Percentiles rank a stretch among this genome's conserved stretches.
These are phyloP conservation scores for Rynchops niger DNA, from an alignment of 2,113 vertebrate genomes.

Conservation along the genomic window DNA sequence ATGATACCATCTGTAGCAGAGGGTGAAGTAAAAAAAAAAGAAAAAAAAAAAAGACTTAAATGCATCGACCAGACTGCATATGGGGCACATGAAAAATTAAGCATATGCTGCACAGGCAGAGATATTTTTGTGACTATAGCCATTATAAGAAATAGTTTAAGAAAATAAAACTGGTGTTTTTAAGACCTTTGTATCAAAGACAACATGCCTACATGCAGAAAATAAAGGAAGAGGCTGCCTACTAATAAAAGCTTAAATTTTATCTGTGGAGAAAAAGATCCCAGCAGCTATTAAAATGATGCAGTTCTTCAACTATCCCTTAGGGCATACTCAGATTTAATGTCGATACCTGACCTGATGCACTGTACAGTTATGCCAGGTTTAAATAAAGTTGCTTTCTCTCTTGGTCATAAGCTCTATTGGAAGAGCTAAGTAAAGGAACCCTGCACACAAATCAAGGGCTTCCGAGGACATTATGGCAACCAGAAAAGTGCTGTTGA, in stretches of 20 bases:
- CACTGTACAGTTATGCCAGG: conserved; percentile 22
- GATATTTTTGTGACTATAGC: conserved; percentile 45
- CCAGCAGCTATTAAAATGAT: conserved; percentile 60
- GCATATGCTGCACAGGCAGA: conserved; percentile 18
- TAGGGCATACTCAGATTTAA: conserved; percentile 34
- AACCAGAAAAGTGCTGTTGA: not conserved
- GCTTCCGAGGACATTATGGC: not conserved
- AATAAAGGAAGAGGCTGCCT: conserved; percentile 51
- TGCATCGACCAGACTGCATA: not conserved
- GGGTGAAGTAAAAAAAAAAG: not conserved
- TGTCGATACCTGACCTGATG: not conserved
- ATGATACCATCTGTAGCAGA: conserved; percentile 10
- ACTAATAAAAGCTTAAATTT: conserved; percentile 58
- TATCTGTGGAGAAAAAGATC: not conserved
- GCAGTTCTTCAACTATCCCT: conserved; percentile 24
- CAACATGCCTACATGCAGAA: conserved; percentile 30
- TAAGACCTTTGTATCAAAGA: conserved; percentile 56
- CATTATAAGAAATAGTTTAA: conserved; percentile 55
- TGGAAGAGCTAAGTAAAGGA: not conserved
- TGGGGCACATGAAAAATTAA: conserved; percentile 6
- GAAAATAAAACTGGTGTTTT: conserved; percentile 59
- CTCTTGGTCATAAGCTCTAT: not conserved
- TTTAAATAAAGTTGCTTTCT: conserved; percentile 52
- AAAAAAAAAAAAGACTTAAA: not conserved
- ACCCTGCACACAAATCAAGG: conserved; percentile 51